Evolutionary conservation across 2,113 vertebrate genomes (phyloP).

Genomic region (Gnathonemus echidnorhynchus): DNA sequence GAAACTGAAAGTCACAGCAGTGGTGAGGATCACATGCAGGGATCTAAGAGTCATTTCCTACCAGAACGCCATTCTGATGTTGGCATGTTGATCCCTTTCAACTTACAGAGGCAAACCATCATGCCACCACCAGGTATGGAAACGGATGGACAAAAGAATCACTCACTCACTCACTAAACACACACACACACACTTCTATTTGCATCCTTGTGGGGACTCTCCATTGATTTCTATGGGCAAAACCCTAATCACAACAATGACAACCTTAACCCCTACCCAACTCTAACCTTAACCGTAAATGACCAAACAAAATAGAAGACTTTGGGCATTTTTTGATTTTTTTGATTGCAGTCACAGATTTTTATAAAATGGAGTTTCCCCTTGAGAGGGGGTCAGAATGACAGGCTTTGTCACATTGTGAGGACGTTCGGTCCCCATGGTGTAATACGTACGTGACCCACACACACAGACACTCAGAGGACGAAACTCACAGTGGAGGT

Average conservation of each 20-base stretch:
- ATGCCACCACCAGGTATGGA: background rate
- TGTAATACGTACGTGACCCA: background rate
- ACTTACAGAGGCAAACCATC: background rate
- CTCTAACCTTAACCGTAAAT: background rate
- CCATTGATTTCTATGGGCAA: background rate
- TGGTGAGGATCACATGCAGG: background rate
- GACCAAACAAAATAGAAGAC: background rate
- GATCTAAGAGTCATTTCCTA: background rate
- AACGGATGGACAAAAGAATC: background rate
- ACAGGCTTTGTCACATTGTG: background rate
- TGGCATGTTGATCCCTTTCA: background rate
- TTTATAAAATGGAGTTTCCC: background rate
- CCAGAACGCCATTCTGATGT: background rate
- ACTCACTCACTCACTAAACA: no score
- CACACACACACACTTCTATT: background rate
- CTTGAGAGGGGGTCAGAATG: background rate
- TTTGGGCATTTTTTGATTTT: background rate
- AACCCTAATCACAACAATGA: background rate
- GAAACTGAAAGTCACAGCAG: background rate
- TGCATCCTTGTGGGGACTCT: background rate
- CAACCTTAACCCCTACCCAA: background rate
- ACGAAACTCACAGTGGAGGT: constrained; percentile 73
- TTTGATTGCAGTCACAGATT: background rate
- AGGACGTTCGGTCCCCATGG: background rate
- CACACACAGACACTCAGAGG: background rate